Evolutionary conservation across 1,140 invertebrate species (phyloP), one percentile per base, ranked within the genome.

Genomic region (Agrypnia vestita): DNA sequence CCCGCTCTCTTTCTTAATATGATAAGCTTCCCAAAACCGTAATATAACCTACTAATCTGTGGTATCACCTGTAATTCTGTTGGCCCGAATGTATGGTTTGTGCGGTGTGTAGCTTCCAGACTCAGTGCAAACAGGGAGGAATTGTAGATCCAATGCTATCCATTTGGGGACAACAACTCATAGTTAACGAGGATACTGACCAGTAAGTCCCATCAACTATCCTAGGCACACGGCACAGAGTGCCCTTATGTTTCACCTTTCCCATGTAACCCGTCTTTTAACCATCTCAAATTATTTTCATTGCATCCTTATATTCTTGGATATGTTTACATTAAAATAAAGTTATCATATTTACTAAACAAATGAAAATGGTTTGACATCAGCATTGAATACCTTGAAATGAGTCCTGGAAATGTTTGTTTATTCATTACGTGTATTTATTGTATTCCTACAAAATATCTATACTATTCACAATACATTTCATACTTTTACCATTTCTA

Each of bases 111-210:
- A 97, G 95, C 94, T 97, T 96, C 95, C 95, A 97, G 94, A 96
- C 95, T 94, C 94, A 93, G 90, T 92, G 91, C 91, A 96, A 96
- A 94, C 94, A 95, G 91, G 96, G 96, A 92, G 96, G 96, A 92
- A 96, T 97, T 93, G 95, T 97, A 94, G 96, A 97, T 93, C 96
- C 96, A 91, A 97, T 97, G 95, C 95, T 97, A 91, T 96, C 95
- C 91, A 97, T 97, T 93, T 97, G 96, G 96, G 96, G 96, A 91
- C 96, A 97, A 92, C 96, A 97, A 94, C 95, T 97, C 91, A 96
- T 97, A 93, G 95, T 97, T 90, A 96, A 96, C 93, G 96, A 97
- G 93, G 96, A 97, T 92, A 96, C 95, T 86, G 95, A 96, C 91
- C 95, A 96, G 96, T 97, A 96, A 96, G 95, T 96, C 86, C 85